phyloP scores from a whole-genome alignment of 30 jellyfish, hydroid and myxozoan genomes.

The Hydra vulgaris region DNA sequence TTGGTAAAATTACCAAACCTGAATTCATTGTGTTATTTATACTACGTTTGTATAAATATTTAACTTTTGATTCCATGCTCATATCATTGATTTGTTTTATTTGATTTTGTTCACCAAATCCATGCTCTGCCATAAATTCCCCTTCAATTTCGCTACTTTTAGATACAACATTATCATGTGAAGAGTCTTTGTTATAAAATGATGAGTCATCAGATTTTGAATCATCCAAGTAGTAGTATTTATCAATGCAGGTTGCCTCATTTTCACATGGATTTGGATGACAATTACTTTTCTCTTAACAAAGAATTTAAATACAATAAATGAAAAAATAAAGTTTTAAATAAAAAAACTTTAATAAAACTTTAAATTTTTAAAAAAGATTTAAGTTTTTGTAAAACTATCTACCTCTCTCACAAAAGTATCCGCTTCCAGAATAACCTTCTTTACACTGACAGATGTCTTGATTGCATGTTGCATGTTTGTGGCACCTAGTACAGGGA shows the following conservation, averaged over 20 bases:
- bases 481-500: constrained; percentile 79
- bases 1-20: too few species aligned
- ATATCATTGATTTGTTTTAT: constrained; percentile 18
- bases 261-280: constrained; percentile 98
- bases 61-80: constrained; percentile 15
- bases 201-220: background rate
- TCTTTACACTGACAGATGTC: constrained; percentile 65
- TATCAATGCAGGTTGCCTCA: constrained; percentile 75
- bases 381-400: too few species aligned
- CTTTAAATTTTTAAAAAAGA: too few species aligned
- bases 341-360: too few species aligned
- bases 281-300: constrained; percentile 59
- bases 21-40: background rate
- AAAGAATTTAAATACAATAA: background rate
- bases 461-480: constrained; percentile 52
- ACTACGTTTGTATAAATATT: constrained; percentile 3
- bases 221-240: constrained; percentile 46
- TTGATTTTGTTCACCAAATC: background rate
- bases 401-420: constrained; percentile 82
- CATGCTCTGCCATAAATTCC: background rate
- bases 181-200: background rate
- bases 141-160: background rate
- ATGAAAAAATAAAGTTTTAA: too few species aligned
- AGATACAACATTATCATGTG: background rate
- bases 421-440: constrained; percentile 85